Conservation (phyloP, 2,888 invertebrate genomes). For the Athalia rosae region DNA sequence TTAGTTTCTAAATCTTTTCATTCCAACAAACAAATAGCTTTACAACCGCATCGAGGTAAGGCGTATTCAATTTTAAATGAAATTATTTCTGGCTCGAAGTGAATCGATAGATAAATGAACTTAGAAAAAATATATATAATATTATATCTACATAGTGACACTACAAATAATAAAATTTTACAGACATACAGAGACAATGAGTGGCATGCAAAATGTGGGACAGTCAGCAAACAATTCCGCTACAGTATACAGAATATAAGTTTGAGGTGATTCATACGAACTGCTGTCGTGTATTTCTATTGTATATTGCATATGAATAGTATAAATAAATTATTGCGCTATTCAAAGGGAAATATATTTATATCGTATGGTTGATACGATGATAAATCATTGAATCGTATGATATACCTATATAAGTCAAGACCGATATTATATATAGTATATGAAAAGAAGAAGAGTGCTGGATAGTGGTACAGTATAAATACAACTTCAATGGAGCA, state of each 20-base stretch:
- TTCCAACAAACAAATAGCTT: too few relatives aligned
- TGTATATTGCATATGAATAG: neutral
- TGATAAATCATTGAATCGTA: constrained; percentile 4
- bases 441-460: constrained; percentile 42
- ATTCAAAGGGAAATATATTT: too few relatives aligned
- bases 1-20: too few relatives aligned
- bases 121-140: constrained; percentile 50
- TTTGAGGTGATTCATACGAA: constrained; percentile 45
- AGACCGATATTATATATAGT: neutral
- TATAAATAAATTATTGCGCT: too few relatives aligned
- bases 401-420: neutral
- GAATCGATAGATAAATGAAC: constrained; percentile 2
- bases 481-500: neutral
- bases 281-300: constrained; percentile 51
- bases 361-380: neutral
- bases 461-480: constrained; percentile 35
- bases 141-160: constrained; percentile 56
- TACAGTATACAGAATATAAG: neutral
- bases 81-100: constrained; percentile 3
- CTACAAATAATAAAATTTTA: constrained; percentile 64
- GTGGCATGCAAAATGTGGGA: constrained; percentile 63
- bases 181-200: constrained; percentile 64
- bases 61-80: neutral
- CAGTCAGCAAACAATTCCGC: constrained; percentile 58
- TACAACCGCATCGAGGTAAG: too few relatives aligned